These are phyloP conservation scores for Hydraecia micacea DNA, from an alignment of 2,888 invertebrate genomes.

Conservation along the genomic window DNA sequence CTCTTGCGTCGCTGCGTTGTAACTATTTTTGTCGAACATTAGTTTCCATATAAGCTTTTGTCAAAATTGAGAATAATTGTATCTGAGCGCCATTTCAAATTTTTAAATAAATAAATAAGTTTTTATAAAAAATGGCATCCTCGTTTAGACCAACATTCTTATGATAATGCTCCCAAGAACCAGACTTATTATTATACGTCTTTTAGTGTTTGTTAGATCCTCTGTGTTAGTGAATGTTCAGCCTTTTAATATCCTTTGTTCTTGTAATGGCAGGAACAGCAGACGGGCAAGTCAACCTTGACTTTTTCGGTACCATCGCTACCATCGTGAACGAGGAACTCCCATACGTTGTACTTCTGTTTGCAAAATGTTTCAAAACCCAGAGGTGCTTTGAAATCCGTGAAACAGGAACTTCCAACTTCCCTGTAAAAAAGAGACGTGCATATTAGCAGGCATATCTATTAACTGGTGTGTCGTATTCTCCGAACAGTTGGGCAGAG, in stretches of 20 bases:
- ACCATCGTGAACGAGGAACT: slow-evolving; percentile 78
- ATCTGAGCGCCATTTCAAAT: not conserved
- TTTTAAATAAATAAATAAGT: not conserved
- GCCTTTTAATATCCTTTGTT: slow-evolving; percentile 29
- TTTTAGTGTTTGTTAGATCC: slow-evolving; percentile 2
- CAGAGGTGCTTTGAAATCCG: slow-evolving; percentile 64
- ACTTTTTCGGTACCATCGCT: slow-evolving; percentile 76
- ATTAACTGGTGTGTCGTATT: not conserved
- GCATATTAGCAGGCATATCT: not conserved
- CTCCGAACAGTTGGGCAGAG: not conserved
- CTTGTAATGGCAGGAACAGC: slow-evolving; percentile 84
- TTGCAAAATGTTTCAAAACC: slow-evolving; percentile 78
- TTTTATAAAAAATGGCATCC: not conserved
- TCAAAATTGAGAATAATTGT: not conserved
- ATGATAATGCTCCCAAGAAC: not conserved
- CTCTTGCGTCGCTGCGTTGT: not conserved
- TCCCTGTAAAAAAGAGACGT: slow-evolving; percentile 68
- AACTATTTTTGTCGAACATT: not conserved
- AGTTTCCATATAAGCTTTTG: not conserved
- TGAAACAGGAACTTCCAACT: slow-evolving; percentile 76
- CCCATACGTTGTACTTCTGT: slow-evolving; percentile 81
- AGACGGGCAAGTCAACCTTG: slow-evolving; percentile 79
- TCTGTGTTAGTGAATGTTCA: not conserved
- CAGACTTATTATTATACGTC: not conserved
- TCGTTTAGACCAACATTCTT: not conserved